Percentiles rank a stretch among this genome's conserved stretches.
phyloP scores from a whole-genome alignment of 2,888 invertebrate species.

The Coronaproctus castanopsis region DNA sequence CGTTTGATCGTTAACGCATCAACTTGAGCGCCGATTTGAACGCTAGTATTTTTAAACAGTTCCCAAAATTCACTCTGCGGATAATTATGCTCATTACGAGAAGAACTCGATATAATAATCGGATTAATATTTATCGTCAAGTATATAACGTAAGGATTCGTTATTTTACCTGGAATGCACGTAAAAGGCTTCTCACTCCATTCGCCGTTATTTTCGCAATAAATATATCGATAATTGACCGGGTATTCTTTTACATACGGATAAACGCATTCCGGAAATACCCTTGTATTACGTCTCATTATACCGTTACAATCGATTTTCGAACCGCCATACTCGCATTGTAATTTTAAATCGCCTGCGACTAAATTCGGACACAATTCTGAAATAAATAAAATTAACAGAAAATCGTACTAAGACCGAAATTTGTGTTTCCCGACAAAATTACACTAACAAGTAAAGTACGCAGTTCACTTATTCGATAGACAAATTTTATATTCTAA shows the following conservation, averaged over 20 bases:
- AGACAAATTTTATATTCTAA: too few species aligned
- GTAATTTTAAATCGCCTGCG: conserved; percentile 1
- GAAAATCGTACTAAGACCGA: too few species aligned
- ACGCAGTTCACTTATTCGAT: too few species aligned
- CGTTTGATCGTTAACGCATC: too few species aligned
- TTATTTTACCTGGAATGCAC: conserved; percentile 5
- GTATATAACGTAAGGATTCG: background rate
- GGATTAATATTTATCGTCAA: background rate
- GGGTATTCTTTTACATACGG: background rate
- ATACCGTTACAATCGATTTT: conserved; percentile 1
- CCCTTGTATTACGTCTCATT: background rate
- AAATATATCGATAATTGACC: conserved; percentile 1
- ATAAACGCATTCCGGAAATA: conserved; percentile 3
- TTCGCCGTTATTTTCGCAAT: conserved; percentile 8
- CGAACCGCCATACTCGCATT: background rate
- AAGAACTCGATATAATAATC: background rate
- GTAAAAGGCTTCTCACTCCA: conserved; percentile 5
- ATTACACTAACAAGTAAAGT: too few species aligned
- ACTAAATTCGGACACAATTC: conserved; percentile 3
- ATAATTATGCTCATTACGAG: background rate
- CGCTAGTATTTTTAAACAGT: too few species aligned
- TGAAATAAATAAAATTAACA: conserved; percentile 1
- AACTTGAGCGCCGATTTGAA: too few species aligned
- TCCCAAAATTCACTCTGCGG: too few species aligned
- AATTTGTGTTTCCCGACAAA: too few species aligned